A percentile compares a stretch with the other conserved stretches of the same genome.
Conservation (phyloP, 2,888 invertebrate species). For the Tenthredo distinguenda region DNA sequence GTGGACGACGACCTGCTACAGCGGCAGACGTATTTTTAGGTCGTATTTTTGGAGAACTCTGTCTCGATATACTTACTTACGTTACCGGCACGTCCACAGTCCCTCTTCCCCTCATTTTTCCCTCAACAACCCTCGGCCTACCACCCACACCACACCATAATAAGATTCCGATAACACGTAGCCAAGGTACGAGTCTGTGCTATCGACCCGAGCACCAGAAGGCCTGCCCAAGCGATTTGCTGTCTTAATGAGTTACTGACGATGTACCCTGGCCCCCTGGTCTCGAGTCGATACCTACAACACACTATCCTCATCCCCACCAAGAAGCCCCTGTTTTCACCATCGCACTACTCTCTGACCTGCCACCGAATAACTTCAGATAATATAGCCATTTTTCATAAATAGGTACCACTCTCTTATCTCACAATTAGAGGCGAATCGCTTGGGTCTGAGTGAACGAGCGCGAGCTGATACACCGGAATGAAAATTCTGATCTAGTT, state of each 20-base stretch:
- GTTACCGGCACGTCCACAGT: neutral
- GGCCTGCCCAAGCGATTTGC: conserved; percentile 49
- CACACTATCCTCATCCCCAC: neutral
- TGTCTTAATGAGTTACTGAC: conserved; percentile 53
- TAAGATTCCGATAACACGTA: conserved; percentile 43
- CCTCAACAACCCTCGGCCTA: conserved; percentile 7
- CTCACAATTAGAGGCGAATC: neutral
- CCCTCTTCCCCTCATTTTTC: neutral
- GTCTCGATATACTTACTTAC: conserved; percentile 24
- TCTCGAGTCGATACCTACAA: neutral
- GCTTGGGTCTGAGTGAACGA: neutral
- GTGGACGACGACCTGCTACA: conserved; percentile 5
- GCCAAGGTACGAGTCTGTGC: conserved; percentile 14
- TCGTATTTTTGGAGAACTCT: conserved; percentile 33
- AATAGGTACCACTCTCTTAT: conserved; percentile 13
- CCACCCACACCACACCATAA: conserved; percentile 30
- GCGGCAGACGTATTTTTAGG: conserved; percentile 35
- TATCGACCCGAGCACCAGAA: conserved; percentile 46
- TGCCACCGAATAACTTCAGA: conserved; percentile 27
- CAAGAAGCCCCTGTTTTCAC: neutral
- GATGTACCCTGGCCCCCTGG: conserved; percentile 26
- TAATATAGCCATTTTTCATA: conserved; percentile 10
- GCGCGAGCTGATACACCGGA: neutral
- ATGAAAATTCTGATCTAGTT: neutral
- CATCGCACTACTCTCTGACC: conserved; percentile 1